phyloP scores from a whole-genome alignment of 2,113 vertebrate species.

The Spheniscus mendiculus region DNA sequence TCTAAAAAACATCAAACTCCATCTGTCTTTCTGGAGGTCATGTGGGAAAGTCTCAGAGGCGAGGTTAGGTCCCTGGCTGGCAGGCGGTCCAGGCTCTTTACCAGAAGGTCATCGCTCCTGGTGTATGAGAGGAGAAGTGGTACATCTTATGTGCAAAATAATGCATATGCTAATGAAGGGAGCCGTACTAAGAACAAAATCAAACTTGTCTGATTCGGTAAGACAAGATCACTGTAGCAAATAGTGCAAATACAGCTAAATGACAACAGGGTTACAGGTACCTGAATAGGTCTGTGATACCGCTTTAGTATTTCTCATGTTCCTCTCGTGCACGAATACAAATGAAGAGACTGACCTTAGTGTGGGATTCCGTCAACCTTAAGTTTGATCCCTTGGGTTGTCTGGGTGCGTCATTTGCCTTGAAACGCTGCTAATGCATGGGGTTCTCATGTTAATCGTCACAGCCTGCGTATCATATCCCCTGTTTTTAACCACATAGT shows the following conservation, averaged over 20 bases:
- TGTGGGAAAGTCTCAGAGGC: neutral
- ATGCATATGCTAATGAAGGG: neutral
- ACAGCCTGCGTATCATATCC: neutral
- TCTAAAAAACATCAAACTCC: neutral
- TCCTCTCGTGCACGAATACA: accelerated
- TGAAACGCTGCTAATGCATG: neutral
- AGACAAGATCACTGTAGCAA: neutral
- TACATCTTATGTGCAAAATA: neutral
- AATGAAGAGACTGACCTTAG: neutral
- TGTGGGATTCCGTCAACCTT: neutral
- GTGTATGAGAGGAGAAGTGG: neutral
- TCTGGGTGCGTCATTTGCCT: neutral
- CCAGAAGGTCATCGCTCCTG: neutral
- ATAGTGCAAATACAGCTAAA: neutral
- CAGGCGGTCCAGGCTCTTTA: neutral
- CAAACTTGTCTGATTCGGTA: neutral
- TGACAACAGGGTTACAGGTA: neutral
- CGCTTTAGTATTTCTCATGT: neutral
- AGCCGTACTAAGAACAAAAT: neutral
- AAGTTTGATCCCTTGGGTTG: neutral
- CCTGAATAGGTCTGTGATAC: accelerated
- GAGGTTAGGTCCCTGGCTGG: neutral
- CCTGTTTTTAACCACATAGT: neutral
- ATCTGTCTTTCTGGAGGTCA: neutral
- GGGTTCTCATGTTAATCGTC: neutral